These are phyloP conservation scores for Heterodera schachtii DNA, from an alignment of 1,140 invertebrate species.

Conservation along the genomic window DNA sequence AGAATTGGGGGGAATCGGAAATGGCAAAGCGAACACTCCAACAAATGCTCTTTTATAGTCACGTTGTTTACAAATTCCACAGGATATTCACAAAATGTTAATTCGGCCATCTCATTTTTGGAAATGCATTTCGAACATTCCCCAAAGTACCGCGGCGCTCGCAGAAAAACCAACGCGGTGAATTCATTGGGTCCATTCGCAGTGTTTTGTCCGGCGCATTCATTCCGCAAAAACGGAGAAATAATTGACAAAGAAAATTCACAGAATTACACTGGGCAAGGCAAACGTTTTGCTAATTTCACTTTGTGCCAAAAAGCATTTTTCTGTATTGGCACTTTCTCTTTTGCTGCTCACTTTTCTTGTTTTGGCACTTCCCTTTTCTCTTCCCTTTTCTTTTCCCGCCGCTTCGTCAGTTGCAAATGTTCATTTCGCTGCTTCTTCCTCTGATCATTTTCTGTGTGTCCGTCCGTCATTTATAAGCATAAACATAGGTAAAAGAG, in stretches of 20 bases:
- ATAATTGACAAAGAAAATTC: neutral
- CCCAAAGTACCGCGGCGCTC: too few relatives aligned
- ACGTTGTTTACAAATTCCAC: too few relatives aligned
- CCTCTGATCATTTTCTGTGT: neutral
- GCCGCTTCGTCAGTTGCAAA: neutral
- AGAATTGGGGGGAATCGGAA: too few relatives aligned
- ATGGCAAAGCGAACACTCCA: too few relatives aligned
- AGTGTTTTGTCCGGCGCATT: neutral
- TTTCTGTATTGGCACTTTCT: too few relatives aligned
- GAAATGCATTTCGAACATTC: too few relatives aligned
- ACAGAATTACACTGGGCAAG: neutral
- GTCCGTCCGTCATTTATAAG: neutral
- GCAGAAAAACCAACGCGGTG: neutral
- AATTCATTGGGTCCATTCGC: neutral
- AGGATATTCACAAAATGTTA: too few relatives aligned
- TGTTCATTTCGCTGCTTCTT: neutral
- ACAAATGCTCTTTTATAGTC: too few relatives aligned
- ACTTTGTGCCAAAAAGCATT: too few relatives aligned
- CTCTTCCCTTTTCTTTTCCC: neutral
- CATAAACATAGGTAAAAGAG: neutral
- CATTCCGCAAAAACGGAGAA: neutral
- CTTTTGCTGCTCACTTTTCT: neutral
- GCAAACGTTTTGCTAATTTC: too few relatives aligned
- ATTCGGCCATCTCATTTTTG: too few relatives aligned
- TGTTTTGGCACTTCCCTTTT: neutral